Conservation (phyloP, 2,797 vertebrate species). For the Lophotriccus pileatus region DNA sequence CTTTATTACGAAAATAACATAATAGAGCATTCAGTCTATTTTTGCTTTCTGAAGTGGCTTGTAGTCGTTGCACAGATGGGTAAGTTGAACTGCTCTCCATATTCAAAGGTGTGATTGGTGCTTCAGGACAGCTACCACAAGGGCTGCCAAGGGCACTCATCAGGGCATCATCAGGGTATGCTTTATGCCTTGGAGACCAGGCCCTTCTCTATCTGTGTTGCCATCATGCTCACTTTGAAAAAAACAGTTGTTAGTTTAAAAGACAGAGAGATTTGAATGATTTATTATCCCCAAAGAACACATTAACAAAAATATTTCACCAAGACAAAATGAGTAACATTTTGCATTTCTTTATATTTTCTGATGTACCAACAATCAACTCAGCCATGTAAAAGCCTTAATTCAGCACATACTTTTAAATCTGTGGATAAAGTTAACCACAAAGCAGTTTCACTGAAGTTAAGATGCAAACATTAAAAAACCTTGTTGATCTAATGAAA, state of each 20-base stretch:
- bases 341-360: neutral
- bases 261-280: neutral
- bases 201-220: neutral
- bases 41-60: neutral
- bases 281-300: neutral
- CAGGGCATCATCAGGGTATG: neutral
- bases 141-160: neutral
- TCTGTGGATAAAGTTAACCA: neutral
- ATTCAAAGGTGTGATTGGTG: neutral
- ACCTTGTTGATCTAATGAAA: neutral
- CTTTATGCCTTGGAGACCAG: neutral
- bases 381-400: neutral
- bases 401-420: neutral
- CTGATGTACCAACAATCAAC: neutral
- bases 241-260: neutral
- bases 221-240: neutral
- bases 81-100: neutral
- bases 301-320: neutral
- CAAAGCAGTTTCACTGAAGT: neutral
- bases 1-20: slow-evolving; percentile 2
- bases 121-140: neutral
- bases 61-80: neutral
- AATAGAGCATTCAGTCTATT: neutral
- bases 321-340: neutral
- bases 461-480: slow-evolving; percentile 1